Evolutionary conservation across 2,888 invertebrate species (phyloP).

Genomic region (Empis livida): DNA sequence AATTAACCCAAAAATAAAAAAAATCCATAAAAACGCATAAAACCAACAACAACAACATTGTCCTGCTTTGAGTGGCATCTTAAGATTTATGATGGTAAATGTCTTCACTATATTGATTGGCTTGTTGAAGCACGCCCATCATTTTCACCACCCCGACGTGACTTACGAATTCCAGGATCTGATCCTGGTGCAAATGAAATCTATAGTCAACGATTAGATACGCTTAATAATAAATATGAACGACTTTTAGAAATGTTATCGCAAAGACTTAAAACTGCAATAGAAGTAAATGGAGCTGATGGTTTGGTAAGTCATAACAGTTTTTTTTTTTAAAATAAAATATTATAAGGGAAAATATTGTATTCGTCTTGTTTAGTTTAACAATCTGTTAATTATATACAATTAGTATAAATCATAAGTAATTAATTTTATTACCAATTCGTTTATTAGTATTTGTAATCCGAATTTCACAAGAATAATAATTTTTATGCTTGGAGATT

Average conservation of each 20-base stretch:
- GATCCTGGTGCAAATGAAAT: slow-evolving; percentile 36
- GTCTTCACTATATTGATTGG: slow-evolving; percentile 36
- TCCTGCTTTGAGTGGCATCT: neutral
- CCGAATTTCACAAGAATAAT: too few relatives aligned
- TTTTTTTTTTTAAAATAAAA: neutral
- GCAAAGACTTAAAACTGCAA: slow-evolving; percentile 34
- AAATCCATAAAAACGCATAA: neutral
- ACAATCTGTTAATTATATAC: too few relatives aligned
- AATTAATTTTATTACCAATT: too few relatives aligned
- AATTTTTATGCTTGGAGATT: too few relatives aligned
- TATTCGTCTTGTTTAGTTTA: neutral
- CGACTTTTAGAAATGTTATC: slow-evolving; percentile 33
- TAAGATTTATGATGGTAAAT: slow-evolving; percentile 37
- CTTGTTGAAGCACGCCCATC: slow-evolving; percentile 34
- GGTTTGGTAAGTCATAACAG: slow-evolving; percentile 32
- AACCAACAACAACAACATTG: neutral
- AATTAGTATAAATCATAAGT: too few relatives aligned
- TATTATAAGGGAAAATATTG: neutral
- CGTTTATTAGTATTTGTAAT: too few relatives aligned
- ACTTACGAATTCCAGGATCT: slow-evolving; percentile 29
- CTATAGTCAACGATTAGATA: slow-evolving; percentile 34
- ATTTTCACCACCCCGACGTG: slow-evolving; percentile 34
- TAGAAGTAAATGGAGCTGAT: slow-evolving; percentile 36
- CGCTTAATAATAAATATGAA: slow-evolving; percentile 35
- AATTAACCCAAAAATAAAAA: neutral